Percentiles rank a stretch among this genome's conserved stretches.
These are phyloP conservation scores for Gasterosteus nipponicus DNA, from an alignment of 2,113 vertebrate genomes.

Conservation along the genomic window DNA sequence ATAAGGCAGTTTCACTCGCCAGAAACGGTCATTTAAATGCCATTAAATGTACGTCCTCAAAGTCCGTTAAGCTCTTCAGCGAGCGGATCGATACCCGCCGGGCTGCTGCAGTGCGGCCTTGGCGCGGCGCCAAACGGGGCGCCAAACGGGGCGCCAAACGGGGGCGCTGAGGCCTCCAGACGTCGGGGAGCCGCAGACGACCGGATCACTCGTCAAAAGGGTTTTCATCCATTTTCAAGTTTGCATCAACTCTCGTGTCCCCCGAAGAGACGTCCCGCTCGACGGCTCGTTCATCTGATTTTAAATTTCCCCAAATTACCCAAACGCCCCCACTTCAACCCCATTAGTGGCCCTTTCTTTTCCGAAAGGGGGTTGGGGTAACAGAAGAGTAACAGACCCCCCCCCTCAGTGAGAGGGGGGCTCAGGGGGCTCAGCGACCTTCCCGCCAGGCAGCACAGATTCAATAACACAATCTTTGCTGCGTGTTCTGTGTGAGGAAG, in stretches of 20 bases:
- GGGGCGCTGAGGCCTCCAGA: neutral
- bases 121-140: neutral
- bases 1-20: no score
- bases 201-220: neutral
- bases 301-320: neutral
- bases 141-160: neutral
- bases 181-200: neutral
- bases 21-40: no score
- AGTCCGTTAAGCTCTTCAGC: neutral
- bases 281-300: no score
- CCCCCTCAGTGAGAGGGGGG: neutral
- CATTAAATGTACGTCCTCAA: neutral
- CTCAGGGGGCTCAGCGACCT: neutral
- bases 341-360: neutral
- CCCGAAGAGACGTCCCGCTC: neutral
- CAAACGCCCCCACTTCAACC: neutral
- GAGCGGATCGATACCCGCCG: slow-evolving; percentile 10
- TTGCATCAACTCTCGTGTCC: neutral
- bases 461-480: slow-evolving; percentile 22
- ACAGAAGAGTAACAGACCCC: neutral
- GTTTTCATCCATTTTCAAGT: neutral
- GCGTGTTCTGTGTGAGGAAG: slow-evolving; percentile 11
- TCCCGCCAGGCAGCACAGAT: slow-evolving; percentile 26
- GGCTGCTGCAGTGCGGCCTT: slow-evolving; percentile 1
- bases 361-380: neutral